Evolutionary conservation across 2,797 vertebrate species (phyloP).

Genomic region (Numenius phaeopus): DNA sequence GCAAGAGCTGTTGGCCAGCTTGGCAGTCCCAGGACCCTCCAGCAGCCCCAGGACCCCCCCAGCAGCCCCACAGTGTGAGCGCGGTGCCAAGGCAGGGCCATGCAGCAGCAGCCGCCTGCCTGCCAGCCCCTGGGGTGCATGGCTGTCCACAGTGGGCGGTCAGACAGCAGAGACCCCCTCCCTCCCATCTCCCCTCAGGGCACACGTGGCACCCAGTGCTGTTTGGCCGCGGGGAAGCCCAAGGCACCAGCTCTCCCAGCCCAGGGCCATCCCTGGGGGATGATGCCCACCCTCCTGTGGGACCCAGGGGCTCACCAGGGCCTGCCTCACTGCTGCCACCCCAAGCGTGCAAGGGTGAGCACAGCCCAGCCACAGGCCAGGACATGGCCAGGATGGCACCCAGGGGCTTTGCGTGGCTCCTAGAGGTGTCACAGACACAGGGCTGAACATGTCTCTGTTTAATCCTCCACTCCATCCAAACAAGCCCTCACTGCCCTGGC

Average conservation of each 20-base stretch:
- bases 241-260: accelerated
- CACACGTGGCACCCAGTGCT: accelerated
- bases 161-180: background rate
- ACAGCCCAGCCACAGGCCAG: accelerated
- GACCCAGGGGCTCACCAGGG: background rate
- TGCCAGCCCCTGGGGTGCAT: background rate
- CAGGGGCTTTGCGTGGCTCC: accelerated
- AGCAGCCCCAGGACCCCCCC: background rate
- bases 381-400: accelerated
- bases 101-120: background rate
- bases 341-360: accelerated
- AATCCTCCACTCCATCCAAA: background rate
- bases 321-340: accelerated
- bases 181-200: accelerated
- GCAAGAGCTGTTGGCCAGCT: background rate
- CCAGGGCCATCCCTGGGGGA: background rate
- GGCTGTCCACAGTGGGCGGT: background rate
- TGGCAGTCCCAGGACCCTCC: background rate
- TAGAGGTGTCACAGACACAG: accelerated
- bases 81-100: accelerated
- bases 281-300: background rate
- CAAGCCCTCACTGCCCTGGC: accelerated
- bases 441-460: background rate
- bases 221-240: background rate
- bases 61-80: accelerated